Percentiles rank a stretch among this genome's conserved stretches.
Evolutionary conservation across 2,888 invertebrate species (phyloP).

Genomic region (Lasioglossum malachurum): DNA sequence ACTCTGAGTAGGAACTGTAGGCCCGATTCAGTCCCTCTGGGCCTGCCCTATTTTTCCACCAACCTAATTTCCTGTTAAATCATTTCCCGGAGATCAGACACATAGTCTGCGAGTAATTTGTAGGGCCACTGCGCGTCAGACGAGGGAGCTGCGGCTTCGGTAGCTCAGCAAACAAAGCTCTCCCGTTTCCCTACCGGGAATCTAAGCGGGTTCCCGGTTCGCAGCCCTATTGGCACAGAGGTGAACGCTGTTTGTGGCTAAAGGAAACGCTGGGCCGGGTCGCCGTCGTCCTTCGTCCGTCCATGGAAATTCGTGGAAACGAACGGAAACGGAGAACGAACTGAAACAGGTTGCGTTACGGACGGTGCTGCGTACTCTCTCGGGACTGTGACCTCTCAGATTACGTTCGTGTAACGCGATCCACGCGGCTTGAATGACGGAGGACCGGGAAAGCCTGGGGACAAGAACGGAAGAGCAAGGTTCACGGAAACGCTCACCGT

Average conservation of each 20-base stretch:
- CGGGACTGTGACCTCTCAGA: slow-evolving; percentile 41
- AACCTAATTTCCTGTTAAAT: too few relatives aligned
- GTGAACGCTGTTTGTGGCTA: not conserved
- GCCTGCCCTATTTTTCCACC: too few relatives aligned
- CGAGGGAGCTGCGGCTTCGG: not conserved
- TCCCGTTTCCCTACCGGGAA: slow-evolving; percentile 2
- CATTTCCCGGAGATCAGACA: too few relatives aligned
- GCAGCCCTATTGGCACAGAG: not conserved
- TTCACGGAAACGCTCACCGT: not conserved
- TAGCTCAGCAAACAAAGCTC: not conserved
- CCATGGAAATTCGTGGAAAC: slow-evolving; percentile 15
- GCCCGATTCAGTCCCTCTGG: too few relatives aligned
- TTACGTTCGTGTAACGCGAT: slow-evolving; percentile 60
- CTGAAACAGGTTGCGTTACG: slow-evolving; percentile 36
- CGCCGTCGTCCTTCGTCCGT: not conserved
- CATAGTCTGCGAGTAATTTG: too few relatives aligned
- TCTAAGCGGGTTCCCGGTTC: not conserved
- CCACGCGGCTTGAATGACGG: slow-evolving; percentile 26
- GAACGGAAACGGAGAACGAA: slow-evolving; percentile 30
- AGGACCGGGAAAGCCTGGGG: slow-evolving; percentile 47
- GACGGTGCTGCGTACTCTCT: not conserved
- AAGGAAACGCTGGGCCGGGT: not conserved
- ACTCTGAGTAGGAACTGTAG: too few relatives aligned
- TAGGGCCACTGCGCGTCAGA: too few relatives aligned
- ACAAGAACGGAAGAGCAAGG: slow-evolving; percentile 20